phyloP scores from a whole-genome alignment of 2,113 vertebrate genomes.

The Python bivittatus region DNA sequence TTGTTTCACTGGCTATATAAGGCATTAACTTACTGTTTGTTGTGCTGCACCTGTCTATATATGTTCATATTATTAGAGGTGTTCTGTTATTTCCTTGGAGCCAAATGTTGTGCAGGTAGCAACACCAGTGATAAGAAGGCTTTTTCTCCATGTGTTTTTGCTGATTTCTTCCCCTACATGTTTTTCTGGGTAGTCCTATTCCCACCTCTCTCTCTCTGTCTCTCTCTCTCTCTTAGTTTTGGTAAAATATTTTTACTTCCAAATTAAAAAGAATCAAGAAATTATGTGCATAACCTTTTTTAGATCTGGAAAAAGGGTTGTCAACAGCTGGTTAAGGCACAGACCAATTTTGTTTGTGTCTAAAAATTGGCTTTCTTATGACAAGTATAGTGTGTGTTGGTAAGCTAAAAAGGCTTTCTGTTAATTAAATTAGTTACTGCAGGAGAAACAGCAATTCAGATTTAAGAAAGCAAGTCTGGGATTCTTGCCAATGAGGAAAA shows the following conservation, averaged over 20 bases:
- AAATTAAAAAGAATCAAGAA: slow-evolving; percentile 67
- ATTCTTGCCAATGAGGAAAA: slow-evolving; percentile 28
- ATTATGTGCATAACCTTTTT: slow-evolving; percentile 49
- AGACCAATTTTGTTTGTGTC: slow-evolving; percentile 39
- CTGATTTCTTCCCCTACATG: slow-evolving; percentile 56
- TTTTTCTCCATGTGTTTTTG: slow-evolving; percentile 34
- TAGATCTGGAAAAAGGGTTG: slow-evolving; percentile 56
- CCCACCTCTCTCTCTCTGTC: neutral
- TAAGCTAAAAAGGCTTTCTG: slow-evolving; percentile 33
- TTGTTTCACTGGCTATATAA: neutral
- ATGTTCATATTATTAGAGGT: neutral
- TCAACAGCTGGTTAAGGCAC: slow-evolving; percentile 45
- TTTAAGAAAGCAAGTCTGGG: slow-evolving; percentile 36
- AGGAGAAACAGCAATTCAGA: slow-evolving; percentile 29
- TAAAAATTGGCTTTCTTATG: slow-evolving; percentile 41
- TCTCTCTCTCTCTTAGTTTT: slow-evolving; percentile 43
- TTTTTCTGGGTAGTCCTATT: slow-evolving; percentile 52
- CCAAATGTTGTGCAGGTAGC: slow-evolving; percentile 48
- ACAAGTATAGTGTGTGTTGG: slow-evolving; percentile 5
- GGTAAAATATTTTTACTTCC: slow-evolving; percentile 62
- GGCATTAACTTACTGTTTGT: neutral
- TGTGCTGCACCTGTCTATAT: neutral
- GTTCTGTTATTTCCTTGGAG: slow-evolving; percentile 44
- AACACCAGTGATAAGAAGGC: slow-evolving; percentile 35
- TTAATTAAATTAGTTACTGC: slow-evolving; percentile 1